Evolutionary conservation across 2,888 invertebrate genomes (phyloP), one percentile per base, ranked within the genome.

Genomic region (Drosophila neutralis): DNA sequence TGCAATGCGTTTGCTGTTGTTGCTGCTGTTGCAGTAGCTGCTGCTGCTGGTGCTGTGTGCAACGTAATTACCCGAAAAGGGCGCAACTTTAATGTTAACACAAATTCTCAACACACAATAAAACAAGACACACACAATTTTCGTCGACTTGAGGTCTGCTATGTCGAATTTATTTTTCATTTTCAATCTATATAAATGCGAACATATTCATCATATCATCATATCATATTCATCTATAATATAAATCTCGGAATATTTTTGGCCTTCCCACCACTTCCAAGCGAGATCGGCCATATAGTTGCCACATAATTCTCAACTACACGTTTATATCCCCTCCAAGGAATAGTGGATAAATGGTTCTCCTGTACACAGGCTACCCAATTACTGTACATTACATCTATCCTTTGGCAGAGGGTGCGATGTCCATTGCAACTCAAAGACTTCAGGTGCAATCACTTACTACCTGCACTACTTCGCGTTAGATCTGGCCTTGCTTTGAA

Each of bases 71-170:
- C 76, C 75, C 63, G 83, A 69, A 65, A 73, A 75, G 68, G 80
- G 80, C 75, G 75, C 80, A 80, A 75, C 74, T 77, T 68, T 82
- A 77, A 88, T 88, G 80, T 75, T 71, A 83, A 68, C 80, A 77
- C 80, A 76, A 73, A 70, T 84, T 72, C 84, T 66, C 67, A 40
- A 62, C 51, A 78, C n/a, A 60, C 53, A 64, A 24, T 24, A 24
- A 21, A 45, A 24, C 8, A 24, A 35, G 48, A 60, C 24, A 54
- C 51, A 60, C 58, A 48, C 49, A 51, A 29, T 51, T 51, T 29
- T 3, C 2, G 2, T 7, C n/a, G 27, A 38, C 48, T 36, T 36
- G 51, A 59, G 62, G 27, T 45, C 24, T 62, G 68, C 58, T 11
- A 1, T 3, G 6, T 51, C 49, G 11, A 18, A 10, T 49, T 21